phyloP scores from a whole-genome alignment of 2,113 vertebrate genomes.

The Mesocricetus auratus region DNA sequence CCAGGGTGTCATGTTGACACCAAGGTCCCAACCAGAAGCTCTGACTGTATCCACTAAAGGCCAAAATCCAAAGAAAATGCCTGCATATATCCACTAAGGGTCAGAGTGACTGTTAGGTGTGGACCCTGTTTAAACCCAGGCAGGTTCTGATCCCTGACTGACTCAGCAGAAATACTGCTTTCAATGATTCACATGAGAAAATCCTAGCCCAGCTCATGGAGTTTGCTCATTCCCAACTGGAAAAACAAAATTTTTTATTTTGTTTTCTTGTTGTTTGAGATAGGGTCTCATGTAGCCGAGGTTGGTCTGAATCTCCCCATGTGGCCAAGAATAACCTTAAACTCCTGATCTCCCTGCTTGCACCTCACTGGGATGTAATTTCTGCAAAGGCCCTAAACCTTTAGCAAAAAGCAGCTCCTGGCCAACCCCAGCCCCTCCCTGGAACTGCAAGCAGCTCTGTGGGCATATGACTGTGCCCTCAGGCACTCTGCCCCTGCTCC shows the following conservation, averaged over 20 bases:
- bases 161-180: not conserved
- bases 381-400: not conserved
- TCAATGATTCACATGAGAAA: too few relatives aligned
- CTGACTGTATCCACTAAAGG: not conserved
- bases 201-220: too few relatives aligned
- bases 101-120: not conserved
- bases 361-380: not conserved
- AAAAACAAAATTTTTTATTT: too few relatives aligned
- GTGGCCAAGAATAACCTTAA: too few relatives aligned
- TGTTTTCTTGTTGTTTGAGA: too few relatives aligned
- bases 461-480: not conserved
- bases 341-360: too few relatives aligned
- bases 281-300: too few relatives aligned
- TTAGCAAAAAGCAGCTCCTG: not conserved
- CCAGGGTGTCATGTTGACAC: not conserved
- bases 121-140: not conserved
- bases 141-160: not conserved
- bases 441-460: not conserved
- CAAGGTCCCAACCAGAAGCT: not conserved
- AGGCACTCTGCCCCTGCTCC: not conserved
- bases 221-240: too few relatives aligned
- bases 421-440: not conserved
- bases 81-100: not conserved
- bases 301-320: too few relatives aligned
- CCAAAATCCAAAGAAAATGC: not conserved